Base-by-base conservation (phyloP, 2,888 invertebrate species). In the Elmis aenea region DNA sequence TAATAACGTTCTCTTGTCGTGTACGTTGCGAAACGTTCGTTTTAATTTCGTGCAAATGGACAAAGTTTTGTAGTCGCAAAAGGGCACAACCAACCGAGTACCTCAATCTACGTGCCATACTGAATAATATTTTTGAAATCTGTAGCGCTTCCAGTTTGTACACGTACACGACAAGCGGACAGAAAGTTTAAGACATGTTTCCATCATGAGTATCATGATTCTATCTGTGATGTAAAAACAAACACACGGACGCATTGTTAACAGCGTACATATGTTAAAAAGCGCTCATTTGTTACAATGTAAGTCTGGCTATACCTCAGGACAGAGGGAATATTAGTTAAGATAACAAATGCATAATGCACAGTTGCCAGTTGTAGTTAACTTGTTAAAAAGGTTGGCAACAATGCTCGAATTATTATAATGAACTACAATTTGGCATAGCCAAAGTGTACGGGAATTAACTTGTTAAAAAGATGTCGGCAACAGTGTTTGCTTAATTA, bases 241-340 rank as follows among this genome's bases (percentile, higher is more conserved):
- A n/a, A n/a, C 48, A 52, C 50, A 54, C 51, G 55, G 59, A 61
- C 61, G 59, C 62, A 64, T 61, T 62, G 58, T 59, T 62, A 64
- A 64, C 64, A 63, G 67, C 67, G 67, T 67, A 66, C 66, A 67
- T 67, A 66, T 67, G 66, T 67, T 67, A 66, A 64, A 64, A 59
- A 64, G 59, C 67, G 67, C 66, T 59, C 57, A 59, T 64, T 58
- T 59, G 65, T 64, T 66, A 59, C 65, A 64, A 63, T 62, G 63
- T 57, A 58, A 57, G 59, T 60, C 58, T 55, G 42, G 41, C 37
- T 38, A 37, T 36, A 38, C 40, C 42, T 42, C 42, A 38, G 28
- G 16, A 26, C 15, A 30, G 28, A 27, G 23, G 33, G 36, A 28
- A 12, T 13, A n/a, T n/a, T n/a, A n/a, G n/a, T n/a, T n/a, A 18